These are phyloP conservation scores for Acestrorhynchus altus DNA, from an alignment of 2,797 vertebrate genomes.

Conservation along the genomic window DNA sequence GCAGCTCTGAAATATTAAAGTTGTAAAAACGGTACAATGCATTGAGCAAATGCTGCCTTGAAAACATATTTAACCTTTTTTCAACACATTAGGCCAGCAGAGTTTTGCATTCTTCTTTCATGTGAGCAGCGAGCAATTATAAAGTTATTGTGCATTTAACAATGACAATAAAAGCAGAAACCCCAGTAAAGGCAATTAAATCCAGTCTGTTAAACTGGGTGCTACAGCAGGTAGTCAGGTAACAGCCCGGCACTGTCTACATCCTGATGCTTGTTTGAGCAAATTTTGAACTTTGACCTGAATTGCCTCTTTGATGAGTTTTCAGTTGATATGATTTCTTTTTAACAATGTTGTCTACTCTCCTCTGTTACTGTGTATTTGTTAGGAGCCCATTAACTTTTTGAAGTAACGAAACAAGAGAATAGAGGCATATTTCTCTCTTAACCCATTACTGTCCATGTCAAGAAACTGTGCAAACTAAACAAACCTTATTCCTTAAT, in stretches of 20 bases:
- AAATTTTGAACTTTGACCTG: background rate
- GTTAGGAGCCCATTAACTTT: background rate
- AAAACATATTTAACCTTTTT: constrained; percentile 28
- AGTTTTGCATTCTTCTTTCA: background rate
- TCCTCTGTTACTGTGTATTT: background rate
- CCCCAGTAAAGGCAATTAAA: constrained; percentile 13
- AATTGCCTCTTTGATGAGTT: background rate
- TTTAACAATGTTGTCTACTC: background rate
- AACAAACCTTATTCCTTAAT: too few relatives aligned
- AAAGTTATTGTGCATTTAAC: constrained; percentile 12
- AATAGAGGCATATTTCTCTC: background rate
- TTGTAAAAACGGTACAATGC: constrained; percentile 55
- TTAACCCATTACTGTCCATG: background rate
- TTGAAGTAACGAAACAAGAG: constrained; percentile 12
- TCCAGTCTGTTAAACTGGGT: background rate
- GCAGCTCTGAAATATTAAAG: constrained; percentile 64
- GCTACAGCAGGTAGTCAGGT: background rate
- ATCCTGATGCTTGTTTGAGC: background rate
- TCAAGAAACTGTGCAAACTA: too few relatives aligned
- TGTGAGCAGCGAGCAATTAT: constrained; percentile 5
- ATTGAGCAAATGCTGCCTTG: constrained; percentile 29
- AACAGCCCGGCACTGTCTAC: background rate
- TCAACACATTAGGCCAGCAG: background rate
- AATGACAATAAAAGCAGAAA: constrained; percentile 30
- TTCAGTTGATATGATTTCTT: background rate